These are phyloP conservation scores for Hypolimnas misippus DNA, from an alignment of 2,888 invertebrate species.

Conservation along the genomic window DNA sequence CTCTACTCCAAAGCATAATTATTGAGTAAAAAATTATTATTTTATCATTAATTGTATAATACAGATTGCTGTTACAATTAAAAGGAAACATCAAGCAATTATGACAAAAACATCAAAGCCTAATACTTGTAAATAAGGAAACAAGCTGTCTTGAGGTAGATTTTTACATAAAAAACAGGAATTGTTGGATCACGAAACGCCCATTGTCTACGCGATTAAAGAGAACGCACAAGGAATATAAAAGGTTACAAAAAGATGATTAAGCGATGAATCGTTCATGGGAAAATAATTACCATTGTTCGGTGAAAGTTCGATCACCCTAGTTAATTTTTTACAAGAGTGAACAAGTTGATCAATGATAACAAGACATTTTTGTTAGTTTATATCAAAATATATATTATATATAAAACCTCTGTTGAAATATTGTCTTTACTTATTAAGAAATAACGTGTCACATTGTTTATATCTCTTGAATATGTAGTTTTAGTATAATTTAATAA, in stretches of 20 bases:
- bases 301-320: not conserved
- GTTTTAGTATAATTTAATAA: too few relatives aligned
- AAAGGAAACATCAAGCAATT: too few relatives aligned
- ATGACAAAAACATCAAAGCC: not conserved
- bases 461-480: too few relatives aligned
- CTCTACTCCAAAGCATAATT: too few relatives aligned
- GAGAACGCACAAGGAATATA: constrained; percentile 13
- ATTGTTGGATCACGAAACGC: constrained; percentile 13
- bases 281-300: constrained; percentile 3
- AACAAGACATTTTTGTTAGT: too few relatives aligned
- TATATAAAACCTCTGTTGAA: too few relatives aligned
- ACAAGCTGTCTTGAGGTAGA: too few relatives aligned
- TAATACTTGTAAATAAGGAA: constrained; percentile 1
- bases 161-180: constrained; percentile 5
- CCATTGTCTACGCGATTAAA: constrained; percentile 11
- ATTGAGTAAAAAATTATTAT: too few relatives aligned
- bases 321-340: not conserved
- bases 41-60: too few relatives aligned
- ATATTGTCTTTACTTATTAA: too few relatives aligned
- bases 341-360: not conserved
- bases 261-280: constrained; percentile 11
- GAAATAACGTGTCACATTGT: too few relatives aligned
- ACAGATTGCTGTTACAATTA: not conserved
- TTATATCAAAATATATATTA: too few relatives aligned
- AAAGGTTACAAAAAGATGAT: constrained; percentile 13